Percentiles rank a stretch among this genome's conserved stretches.
phyloP scores from a whole-genome alignment of 2,797 vertebrate genomes.

The Aulostomus chinensis region DNA sequence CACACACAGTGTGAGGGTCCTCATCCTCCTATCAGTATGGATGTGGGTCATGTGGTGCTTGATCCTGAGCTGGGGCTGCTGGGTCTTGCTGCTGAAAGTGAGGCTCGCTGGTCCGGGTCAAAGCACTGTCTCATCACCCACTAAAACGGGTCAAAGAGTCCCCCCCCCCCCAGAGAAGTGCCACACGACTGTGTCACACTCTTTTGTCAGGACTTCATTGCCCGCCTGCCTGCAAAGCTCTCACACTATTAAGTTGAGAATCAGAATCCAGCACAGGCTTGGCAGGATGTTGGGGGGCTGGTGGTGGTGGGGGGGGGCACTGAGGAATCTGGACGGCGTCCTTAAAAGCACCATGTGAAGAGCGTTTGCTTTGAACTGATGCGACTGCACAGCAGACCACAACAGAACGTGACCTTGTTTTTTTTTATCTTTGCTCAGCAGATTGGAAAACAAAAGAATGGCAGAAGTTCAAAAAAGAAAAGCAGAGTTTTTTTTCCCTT shows the following conservation, averaged over 20 bases:
- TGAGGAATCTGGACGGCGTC: constrained; percentile 3
- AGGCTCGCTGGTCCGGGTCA: constrained; percentile 39
- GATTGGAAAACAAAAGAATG: constrained; percentile 43
- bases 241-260: background rate
- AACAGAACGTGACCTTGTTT: constrained; percentile 45
- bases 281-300: background rate
- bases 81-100: constrained; percentile 34
- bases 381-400: constrained; percentile 39
- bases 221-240: constrained; percentile 2
- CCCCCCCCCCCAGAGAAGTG: background rate
- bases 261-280: background rate
- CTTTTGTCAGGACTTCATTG: constrained; percentile 19
- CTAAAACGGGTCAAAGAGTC: constrained; percentile 34
- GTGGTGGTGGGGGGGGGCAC: no score
- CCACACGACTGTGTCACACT: background rate
- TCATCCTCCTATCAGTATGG: constrained; percentile 29
- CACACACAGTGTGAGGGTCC: no score
- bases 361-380: constrained; percentile 27
- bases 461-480: constrained; percentile 16
- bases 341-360: constrained; percentile 28
- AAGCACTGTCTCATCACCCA: constrained; percentile 41
- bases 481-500: constrained; percentile 2
- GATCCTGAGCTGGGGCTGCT: constrained; percentile 30
- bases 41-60: constrained; percentile 61
- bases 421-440: constrained; percentile 60